phyloP scores from a whole-genome alignment of 1,140 invertebrate genomes.

The Chelonus insularis region DNA sequence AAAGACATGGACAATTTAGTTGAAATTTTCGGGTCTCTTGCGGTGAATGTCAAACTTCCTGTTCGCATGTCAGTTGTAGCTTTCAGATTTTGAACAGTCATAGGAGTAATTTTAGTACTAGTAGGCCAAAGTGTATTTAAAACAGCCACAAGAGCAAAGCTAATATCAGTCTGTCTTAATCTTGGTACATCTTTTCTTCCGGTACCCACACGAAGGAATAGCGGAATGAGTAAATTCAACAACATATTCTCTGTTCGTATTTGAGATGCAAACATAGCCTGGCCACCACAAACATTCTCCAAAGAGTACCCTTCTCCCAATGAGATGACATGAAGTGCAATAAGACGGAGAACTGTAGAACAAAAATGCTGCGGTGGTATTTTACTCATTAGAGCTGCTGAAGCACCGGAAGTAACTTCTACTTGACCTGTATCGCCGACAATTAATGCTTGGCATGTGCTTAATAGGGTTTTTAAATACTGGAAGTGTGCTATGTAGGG shows the following conservation, averaged over 20 bases:
- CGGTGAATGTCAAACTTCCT: conserved; percentile 77
- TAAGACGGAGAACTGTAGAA: conserved; percentile 91
- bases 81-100: conserved; percentile 68
- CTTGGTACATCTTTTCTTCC: conserved; percentile 89
- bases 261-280: conserved; percentile 81
- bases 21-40: conserved; percentile 72
- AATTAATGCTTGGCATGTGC: conserved; percentile 83
- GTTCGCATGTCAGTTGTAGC: conserved; percentile 69
- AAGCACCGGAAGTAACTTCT: conserved; percentile 68
- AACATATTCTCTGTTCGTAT: conserved; percentile 94
- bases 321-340: conserved; percentile 85
- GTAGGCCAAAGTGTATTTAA: conserved; percentile 85
- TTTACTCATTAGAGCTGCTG: conserved; percentile 79
- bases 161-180: conserved; percentile 86
- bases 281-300: conserved; percentile 91
- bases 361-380: conserved; percentile 92
- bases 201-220: conserved; percentile 91
- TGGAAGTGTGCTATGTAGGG: conserved; percentile 96
- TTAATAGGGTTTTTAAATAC: conserved; percentile 87
- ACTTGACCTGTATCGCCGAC: conserved; percentile 75
- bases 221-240: conserved; percentile 93
- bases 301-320: conserved; percentile 86
- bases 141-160: conserved; percentile 87
- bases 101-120: conserved; percentile 65
- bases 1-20: conserved; percentile 75